Base-by-base conservation (phyloP, 2,113 vertebrate genomes). In the Anser cygnoides region DNA sequence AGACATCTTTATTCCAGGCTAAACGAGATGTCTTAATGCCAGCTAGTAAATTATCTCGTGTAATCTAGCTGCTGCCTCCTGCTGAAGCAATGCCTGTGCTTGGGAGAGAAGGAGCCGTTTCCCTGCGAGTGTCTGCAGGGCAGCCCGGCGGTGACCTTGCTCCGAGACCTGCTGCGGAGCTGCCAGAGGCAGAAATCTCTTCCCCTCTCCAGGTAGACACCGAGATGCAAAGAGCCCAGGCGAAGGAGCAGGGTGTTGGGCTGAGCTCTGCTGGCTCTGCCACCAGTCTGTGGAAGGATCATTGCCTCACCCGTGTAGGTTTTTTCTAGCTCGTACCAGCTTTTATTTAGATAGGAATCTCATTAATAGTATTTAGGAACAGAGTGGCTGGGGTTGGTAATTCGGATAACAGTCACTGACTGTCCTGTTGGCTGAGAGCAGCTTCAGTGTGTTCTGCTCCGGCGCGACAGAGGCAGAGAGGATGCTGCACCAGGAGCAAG, bases 21-120 rank as follows among this genome's bases (percentile, higher is more conserved):
- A 82, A 96, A 95, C 65, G 70, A 92, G 84, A 70, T 68, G 81
- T 39, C 82, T 89, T 91, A 50, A 76, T 92, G 90, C 79, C 95
- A 96, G 61, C 88, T 49, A 37, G 73, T 94, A 68, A 96, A 95
- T 92, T 70, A 92, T 29, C 95, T 83, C 6, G 0, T 84, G 86
- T 80, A 72, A 86, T 89, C 65, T 59, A 46, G 59, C 62, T 21
- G 20, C 65, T 26, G 72, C 79, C 88, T 95, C 59, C 96, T 72
- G 78, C 75, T 86, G 93, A 74, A 92, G 82, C 71, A 59, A 26
- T 59, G 3, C n/a, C 44, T 52, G 21, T 43, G 79, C 74, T 35
- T 20, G 84, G 52, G 50, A 79, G 76, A 76, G 74, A 50, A 28
- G 50, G 58, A 85, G 28, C 41, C 26, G 74, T 92, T 92, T 90